These are phyloP conservation scores for Pavo muticus DNA, from an alignment of 2,113 vertebrate genomes.

Conservation along the genomic window DNA sequence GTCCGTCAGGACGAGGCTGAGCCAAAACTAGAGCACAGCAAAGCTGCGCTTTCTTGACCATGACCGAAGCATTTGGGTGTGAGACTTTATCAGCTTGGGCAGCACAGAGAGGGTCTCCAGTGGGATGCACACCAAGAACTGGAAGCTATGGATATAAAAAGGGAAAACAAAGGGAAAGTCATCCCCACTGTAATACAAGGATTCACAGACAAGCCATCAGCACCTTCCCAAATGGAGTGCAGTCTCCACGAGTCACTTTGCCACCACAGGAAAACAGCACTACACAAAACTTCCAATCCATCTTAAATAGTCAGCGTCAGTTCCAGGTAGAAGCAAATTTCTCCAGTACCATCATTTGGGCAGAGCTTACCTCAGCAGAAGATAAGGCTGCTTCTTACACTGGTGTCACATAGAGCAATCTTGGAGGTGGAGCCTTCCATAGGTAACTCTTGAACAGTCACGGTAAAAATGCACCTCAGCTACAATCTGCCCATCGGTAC, in stretches of 20 bases:
- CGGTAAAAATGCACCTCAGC: neutral
- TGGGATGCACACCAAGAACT: neutral
- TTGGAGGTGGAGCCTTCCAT: neutral
- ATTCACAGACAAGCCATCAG: neutral
- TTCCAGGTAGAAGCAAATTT: neutral
- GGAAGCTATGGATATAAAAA: neutral
- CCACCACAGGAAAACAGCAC: neutral
- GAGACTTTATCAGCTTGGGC: neutral
- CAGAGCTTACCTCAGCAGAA: neutral
- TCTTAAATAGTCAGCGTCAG: neutral
- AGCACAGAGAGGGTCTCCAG: neutral
- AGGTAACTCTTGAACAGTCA: neutral
- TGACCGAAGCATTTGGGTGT: neutral
- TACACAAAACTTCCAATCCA: neutral
- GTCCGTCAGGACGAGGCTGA: neutral
- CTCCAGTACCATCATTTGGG: neutral
- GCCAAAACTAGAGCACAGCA: accelerated
- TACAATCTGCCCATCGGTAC: neutral
- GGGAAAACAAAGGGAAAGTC: neutral
- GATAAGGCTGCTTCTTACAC: neutral
- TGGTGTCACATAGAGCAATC: neutral
- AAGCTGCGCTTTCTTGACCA: neutral
- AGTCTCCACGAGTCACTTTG: neutral
- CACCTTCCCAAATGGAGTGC: neutral
- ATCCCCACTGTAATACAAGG: neutral